Evolutionary conservation across 2,888 invertebrate genomes (phyloP), one percentile per base, ranked within the genome.

Genomic region (Aleiodes alternator): DNA sequence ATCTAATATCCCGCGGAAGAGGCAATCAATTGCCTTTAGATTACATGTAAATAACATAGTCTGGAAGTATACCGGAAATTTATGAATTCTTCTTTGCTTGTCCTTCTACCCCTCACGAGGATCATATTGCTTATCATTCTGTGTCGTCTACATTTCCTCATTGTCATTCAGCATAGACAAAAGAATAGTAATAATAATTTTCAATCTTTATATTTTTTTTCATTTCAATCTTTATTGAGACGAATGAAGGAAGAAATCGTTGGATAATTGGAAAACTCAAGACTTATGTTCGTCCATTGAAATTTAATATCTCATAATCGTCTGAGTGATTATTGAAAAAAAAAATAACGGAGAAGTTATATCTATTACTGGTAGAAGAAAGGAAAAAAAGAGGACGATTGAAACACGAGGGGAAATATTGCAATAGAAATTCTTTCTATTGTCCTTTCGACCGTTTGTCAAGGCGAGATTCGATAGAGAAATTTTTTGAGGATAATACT

Each of bases 1-100:
- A 82, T 79, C 80, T 80, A 78, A 84, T 84, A 81, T 84, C 80
- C 80, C 82, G 78, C 85, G 86, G 87, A 86, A 84, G 84, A 80
- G 83, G 84, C 86, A 87, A 88, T 87, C 85, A 82, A 82, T 79
- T 80, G 78, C 77, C 61, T 79, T 81, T 82, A 85, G 84, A 87
- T 86, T 86, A 85, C 85, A 84, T 85, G 87, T 86, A 87, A 84
- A 85, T 83, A 82, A 83, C 81, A 34, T 59, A 43, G 43, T 64
- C 64, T 64, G 64, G 80, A 78, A 76, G 71, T 68, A 66, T 77
- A 64, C 82, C 84, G 85, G 87, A 87, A 87, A 87, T 87, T 87
- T 83, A 83, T 81, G 81, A 84, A 84, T 86, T 83, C 82, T 61
- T 61, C 31, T 69, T 53, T 68, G n/a, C 53, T 56, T 50, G 73